phyloP scores from a whole-genome alignment of 2,888 invertebrate species.

The Hemithea aestivaria region DNA sequence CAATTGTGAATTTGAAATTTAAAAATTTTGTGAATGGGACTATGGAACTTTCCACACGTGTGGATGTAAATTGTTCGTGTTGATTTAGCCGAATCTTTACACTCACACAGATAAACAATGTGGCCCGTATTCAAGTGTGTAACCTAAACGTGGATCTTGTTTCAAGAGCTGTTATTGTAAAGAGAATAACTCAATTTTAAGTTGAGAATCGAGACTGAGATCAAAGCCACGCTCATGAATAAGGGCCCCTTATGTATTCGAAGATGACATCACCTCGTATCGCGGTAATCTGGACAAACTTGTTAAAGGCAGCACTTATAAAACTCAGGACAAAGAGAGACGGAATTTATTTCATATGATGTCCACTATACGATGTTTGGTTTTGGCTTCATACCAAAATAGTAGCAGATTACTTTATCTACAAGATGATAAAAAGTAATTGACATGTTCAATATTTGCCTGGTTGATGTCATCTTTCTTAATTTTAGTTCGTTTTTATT shows the following conservation, averaged over 20 bases:
- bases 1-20: slow-evolving; percentile 41
- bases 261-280: slow-evolving; percentile 46
- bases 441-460: no score
- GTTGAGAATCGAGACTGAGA: no score
- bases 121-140: no score
- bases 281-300: slow-evolving; percentile 45
- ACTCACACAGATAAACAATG: slow-evolving; percentile 27
- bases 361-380: no score
- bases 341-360: no score
- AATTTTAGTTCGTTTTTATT: no score
- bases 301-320: slow-evolving; percentile 36
- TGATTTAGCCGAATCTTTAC: slow-evolving; percentile 29
- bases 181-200: no score
- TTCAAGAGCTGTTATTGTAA: no score
- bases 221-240: no score
- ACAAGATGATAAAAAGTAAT: not conserved
- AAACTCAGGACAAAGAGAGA: slow-evolving; percentile 25
- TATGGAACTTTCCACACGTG: slow-evolving; percentile 48
- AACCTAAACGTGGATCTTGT: no score
- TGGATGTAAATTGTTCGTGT: slow-evolving; percentile 33
- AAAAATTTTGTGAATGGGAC: slow-evolving; percentile 30
- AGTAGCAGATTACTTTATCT: not conserved
- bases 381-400: no score
- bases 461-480: no score
- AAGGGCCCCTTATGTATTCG: slow-evolving; percentile 27